Evolutionary conservation across 2,113 vertebrate genomes (phyloP), one percentile per base, ranked within the genome.

Genomic region (Leptobrachium leishanense): DNA sequence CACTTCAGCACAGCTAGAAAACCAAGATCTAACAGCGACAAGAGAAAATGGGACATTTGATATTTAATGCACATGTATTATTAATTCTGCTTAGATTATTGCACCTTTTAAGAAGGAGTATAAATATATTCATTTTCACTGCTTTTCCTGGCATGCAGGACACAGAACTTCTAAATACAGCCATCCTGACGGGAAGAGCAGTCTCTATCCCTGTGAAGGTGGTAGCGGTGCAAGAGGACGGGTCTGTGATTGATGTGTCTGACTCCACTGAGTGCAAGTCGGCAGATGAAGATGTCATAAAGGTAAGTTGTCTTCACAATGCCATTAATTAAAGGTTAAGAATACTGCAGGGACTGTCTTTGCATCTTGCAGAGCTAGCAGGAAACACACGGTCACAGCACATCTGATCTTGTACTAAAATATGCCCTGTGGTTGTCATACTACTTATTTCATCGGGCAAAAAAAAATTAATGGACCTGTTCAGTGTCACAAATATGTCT

Each of bases 201-300:
- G 89, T 92, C 46, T 81, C 89, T 0, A 86, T 94, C 11, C 92
- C 93, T 0, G 86, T 93, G 76, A 92, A 88, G 84, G 90, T 93
- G 0, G 87, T 94, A 0, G 92, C 86, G 0, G 87, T 94, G 43
- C 77, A 91, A 13, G 92, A 93, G 84, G 91, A 93, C 0, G 91
- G 93, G 0, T 85, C 87, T 0, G 91, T 92, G 79, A 89, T 91
- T 0, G 90, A 92, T 0, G 88, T 94, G 64, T 86, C 85, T 0
- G 88, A 85, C 53, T 82, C 89, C 2, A 46, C 85, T 2, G 92
- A 92, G 63, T 94, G 93, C 85, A 86, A 50, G 84, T 94, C 92
- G 0, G 91, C 88, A 0, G 91, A 94, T 11, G 92, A 92, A 71
- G 91, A 93, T 0, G 81, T 93, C 2, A 6, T 94, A 0, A 93